phyloP scores from a whole-genome alignment of 2,113 vertebrate genomes.

The Xenus cinereus region DNA sequence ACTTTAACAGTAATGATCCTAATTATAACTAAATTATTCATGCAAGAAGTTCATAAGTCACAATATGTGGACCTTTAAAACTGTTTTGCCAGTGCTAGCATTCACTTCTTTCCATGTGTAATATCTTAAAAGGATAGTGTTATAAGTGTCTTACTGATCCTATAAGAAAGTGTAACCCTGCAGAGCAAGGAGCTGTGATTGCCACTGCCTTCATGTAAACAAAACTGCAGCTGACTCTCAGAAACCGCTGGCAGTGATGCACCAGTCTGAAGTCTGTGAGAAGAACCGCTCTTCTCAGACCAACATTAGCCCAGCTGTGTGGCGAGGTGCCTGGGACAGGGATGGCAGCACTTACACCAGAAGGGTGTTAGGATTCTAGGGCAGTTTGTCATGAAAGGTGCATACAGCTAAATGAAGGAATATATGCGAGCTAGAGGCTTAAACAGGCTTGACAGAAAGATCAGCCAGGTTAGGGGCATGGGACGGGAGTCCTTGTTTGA shows the following conservation, averaged over 20 bases:
- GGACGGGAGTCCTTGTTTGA: background rate
- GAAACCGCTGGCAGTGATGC: background rate
- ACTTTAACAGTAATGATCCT: background rate
- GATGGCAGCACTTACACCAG: background rate
- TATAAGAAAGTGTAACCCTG: background rate
- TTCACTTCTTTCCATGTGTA: background rate
- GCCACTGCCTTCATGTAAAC: background rate
- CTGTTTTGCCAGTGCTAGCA: background rate
- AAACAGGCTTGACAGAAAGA: background rate
- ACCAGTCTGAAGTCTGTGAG: background rate
- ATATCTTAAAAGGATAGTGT: background rate
- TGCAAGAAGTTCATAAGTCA: background rate
- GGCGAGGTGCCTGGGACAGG: background rate
- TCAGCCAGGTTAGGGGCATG: background rate
- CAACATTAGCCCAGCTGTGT: background rate
- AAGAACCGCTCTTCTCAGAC: background rate
- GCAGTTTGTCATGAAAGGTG: background rate
- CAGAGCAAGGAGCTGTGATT: background rate
- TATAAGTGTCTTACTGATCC: background rate
- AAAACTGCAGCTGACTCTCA: background rate
- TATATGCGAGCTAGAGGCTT: background rate
- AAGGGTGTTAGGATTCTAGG: background rate
- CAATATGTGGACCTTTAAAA: background rate
- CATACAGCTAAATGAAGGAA: background rate
- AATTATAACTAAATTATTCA: background rate